Evolutionary conservation across 1,140 invertebrate genomes (phyloP).

Genomic region (Leptinotarsa texana): DNA sequence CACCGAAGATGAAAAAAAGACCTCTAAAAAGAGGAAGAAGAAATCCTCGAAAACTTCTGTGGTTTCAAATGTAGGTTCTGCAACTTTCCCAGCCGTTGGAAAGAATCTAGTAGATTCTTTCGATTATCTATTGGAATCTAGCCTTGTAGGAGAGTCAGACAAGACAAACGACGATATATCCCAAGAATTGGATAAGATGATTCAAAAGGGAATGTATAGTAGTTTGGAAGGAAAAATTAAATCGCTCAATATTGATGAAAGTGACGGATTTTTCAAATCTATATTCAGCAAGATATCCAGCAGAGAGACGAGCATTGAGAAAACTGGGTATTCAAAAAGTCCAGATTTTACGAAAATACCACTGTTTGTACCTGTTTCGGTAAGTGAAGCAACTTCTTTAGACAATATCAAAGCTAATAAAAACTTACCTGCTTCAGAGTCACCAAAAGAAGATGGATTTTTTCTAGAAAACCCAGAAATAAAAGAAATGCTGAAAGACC

Average conservation of each 20-base stretch:
- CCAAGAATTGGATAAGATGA: conserved; percentile 52
- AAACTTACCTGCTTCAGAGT: conserved; percentile 37
- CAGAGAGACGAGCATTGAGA: conserved; percentile 9
- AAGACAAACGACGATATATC: conserved; percentile 54
- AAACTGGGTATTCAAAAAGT: conserved; percentile 30
- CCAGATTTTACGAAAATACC: conserved; percentile 44
- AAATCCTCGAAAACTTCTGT: conserved; percentile 29
- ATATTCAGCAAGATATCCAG: conserved; percentile 28
- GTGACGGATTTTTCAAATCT: conserved; percentile 49
- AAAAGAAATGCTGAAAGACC: conserved; percentile 26
- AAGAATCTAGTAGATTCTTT: conserved; percentile 40
- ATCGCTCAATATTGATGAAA: conserved; percentile 46
- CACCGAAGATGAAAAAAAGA: conserved; percentile 33
- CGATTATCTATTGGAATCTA: conserved; percentile 46
- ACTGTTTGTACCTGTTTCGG: conserved; percentile 42
- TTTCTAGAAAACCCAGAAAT: conserved; percentile 39
- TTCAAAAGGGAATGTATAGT: conserved; percentile 52
- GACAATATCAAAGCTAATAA: conserved; percentile 34
- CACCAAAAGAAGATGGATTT: conserved; percentile 40
- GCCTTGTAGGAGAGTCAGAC: conserved; percentile 34
- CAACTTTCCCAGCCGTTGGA: conserved; percentile 26
- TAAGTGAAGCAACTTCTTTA: conserved; percentile 37
- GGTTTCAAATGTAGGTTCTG: conserved; percentile 27
- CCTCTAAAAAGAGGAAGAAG: conserved; percentile 51
- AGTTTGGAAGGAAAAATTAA: conserved; percentile 50